Conservation (phyloP, 2,113 vertebrate genomes). For the Bujurquina vittata region DNA sequence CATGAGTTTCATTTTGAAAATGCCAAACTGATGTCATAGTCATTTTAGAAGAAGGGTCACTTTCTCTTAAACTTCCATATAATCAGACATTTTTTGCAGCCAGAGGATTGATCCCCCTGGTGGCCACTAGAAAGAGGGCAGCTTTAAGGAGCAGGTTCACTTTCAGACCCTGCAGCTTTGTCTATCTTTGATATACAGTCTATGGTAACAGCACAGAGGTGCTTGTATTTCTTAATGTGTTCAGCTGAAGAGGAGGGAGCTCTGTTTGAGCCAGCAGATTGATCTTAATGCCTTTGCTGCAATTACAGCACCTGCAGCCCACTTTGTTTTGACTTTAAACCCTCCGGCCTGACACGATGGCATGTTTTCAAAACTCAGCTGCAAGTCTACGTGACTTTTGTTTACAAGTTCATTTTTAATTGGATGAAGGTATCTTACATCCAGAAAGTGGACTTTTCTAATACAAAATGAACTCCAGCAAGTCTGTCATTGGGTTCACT, state of each 20-base stretch:
- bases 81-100: background rate
- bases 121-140: background rate
- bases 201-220: accelerated
- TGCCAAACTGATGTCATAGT: background rate
- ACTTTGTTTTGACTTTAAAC: background rate
- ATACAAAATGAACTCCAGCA: background rate
- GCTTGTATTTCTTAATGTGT: accelerated
- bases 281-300: background rate
- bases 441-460: background rate
- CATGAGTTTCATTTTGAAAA: background rate
- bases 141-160: background rate
- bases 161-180: background rate
- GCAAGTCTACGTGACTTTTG: background rate
- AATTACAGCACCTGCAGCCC: background rate
- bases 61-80: too few relatives aligned
- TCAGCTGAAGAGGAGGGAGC: background rate
- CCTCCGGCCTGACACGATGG: background rate
- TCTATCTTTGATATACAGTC: background rate
- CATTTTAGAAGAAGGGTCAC: background rate
- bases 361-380: background rate
- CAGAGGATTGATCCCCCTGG: background rate
- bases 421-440: background rate
- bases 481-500: background rate
- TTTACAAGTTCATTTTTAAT: slow-evolving; percentile 40
- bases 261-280: background rate